Evolutionary conservation across 2,888 invertebrate genomes (phyloP).

Genomic region (Biston stratarius): DNA sequence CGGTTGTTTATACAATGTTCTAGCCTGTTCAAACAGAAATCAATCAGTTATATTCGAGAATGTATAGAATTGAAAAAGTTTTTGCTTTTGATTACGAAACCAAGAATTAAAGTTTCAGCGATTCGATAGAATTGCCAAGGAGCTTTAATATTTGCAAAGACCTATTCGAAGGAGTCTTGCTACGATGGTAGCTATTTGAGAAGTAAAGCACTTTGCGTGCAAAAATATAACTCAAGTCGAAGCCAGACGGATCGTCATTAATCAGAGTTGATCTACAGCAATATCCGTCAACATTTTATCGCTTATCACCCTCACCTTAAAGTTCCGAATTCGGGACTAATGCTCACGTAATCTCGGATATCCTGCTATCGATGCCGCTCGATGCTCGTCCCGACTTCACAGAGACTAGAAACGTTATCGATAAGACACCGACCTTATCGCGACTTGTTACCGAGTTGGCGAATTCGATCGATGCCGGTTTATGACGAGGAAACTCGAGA

Average conservation of each 20-base stretch:
- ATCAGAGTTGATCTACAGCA: conserved; percentile 22
- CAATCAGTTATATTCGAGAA: too few relatives aligned
- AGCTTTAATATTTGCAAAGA: too few relatives aligned
- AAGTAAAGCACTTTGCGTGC: conserved; percentile 11
- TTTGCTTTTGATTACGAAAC: too few relatives aligned
- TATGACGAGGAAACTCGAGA: conserved; percentile 33
- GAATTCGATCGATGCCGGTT: conserved; percentile 45
- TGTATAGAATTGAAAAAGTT: too few relatives aligned
- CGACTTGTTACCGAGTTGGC: conserved; percentile 63
- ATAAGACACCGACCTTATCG: conserved; percentile 53
- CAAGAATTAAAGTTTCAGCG: too few relatives aligned
- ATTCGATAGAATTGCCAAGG: background rate
- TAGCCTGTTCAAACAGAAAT: too few relatives aligned
- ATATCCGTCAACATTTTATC: conserved; percentile 37
- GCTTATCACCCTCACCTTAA: conserved; percentile 41
- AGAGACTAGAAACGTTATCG: conserved; percentile 26
- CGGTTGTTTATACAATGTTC: too few relatives aligned
- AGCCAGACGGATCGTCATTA: conserved; percentile 17
- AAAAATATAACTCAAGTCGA: conserved; percentile 1
- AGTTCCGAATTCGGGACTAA: conserved; percentile 46
- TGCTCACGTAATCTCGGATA: conserved; percentile 46
- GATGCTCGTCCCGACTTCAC: conserved; percentile 26
- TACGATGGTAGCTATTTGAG: background rate
- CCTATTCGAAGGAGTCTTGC: too few relatives aligned
- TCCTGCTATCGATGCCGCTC: conserved; percentile 46